Conservation (phyloP, 2,888 invertebrate genomes). For the Chaetogeoica ovagalla region DNA sequence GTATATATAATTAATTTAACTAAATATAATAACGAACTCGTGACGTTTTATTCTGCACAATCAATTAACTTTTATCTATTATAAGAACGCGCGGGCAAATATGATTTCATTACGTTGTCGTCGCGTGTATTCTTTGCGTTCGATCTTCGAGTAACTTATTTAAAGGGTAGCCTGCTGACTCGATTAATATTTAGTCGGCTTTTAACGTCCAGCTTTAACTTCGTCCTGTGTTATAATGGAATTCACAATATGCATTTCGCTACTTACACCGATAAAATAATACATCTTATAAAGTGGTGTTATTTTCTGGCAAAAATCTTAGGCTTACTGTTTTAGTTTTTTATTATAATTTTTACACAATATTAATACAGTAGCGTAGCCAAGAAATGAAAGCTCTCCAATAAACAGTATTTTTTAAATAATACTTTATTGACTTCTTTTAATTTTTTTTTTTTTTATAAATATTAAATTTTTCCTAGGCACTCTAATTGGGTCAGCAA, state of each 20-base stretch:
- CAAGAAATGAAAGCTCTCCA: too few relatives aligned
- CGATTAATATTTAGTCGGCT: slow-evolving; percentile 40
- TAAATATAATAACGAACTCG: slow-evolving; percentile 28
- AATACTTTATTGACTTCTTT: too few relatives aligned
- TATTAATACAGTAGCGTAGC: too few relatives aligned
- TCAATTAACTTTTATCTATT: slow-evolving; percentile 47
- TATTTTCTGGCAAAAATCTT: not conserved
- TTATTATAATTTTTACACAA: too few relatives aligned
- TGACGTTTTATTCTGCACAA: slow-evolving; percentile 18
- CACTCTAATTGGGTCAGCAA: too few relatives aligned
- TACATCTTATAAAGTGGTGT: not conserved
- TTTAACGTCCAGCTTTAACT: slow-evolving; percentile 39
- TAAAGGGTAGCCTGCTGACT: slow-evolving; percentile 39
- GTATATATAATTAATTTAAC: slow-evolving; percentile 34
- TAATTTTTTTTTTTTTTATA: too few relatives aligned
- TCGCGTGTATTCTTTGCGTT: slow-evolving; percentile 27
- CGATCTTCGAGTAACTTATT: slow-evolving; percentile 34
- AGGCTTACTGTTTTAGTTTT: too few relatives aligned
- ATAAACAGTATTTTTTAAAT: too few relatives aligned
- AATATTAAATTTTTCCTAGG: too few relatives aligned
- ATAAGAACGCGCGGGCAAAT: slow-evolving; percentile 6
- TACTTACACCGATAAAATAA: not conserved
- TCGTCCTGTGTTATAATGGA: slow-evolving; percentile 16
- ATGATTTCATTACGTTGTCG: slow-evolving; percentile 40
- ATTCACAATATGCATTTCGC: not conserved